phyloP scores from a whole-genome alignment of 2,888 invertebrate species.

The Myopa testacea region DNA sequence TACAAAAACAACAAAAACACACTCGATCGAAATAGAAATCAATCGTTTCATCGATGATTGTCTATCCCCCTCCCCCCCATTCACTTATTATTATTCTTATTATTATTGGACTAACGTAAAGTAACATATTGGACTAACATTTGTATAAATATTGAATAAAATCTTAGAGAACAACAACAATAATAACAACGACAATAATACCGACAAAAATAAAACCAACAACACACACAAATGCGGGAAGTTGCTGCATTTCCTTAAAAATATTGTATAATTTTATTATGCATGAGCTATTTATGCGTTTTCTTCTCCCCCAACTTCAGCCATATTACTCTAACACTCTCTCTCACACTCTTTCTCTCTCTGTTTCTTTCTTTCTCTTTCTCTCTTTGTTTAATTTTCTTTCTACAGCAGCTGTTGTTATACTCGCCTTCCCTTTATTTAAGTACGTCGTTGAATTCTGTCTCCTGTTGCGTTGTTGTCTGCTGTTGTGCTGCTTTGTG shows the following conservation, averaged over 20 bases:
- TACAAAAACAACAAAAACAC: no score
- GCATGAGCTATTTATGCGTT: not conserved
- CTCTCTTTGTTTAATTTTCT: not conserved
- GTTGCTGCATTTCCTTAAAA: constrained; percentile 14
- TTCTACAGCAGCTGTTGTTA: not conserved
- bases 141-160: no score
- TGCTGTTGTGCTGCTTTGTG: no score
- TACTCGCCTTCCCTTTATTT: not conserved
- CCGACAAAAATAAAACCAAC: not conserved
- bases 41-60: no score
- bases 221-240: constrained; percentile 16
- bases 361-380: not conserved
- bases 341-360: not conserved
- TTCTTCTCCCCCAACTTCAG: not conserved
- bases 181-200: no score
- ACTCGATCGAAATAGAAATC: no score
- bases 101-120: no score
- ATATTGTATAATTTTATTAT: not conserved
- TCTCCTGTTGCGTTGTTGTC: not conserved
- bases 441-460: not conserved
- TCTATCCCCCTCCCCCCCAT: no score
- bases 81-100: no score
- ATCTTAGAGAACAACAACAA: no score
- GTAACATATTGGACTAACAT: no score
- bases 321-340: not conserved